These are phyloP conservation scores for Sminthurinus aureus DNA, from an alignment of 2,888 invertebrate genomes.

Conservation along the genomic window DNA sequence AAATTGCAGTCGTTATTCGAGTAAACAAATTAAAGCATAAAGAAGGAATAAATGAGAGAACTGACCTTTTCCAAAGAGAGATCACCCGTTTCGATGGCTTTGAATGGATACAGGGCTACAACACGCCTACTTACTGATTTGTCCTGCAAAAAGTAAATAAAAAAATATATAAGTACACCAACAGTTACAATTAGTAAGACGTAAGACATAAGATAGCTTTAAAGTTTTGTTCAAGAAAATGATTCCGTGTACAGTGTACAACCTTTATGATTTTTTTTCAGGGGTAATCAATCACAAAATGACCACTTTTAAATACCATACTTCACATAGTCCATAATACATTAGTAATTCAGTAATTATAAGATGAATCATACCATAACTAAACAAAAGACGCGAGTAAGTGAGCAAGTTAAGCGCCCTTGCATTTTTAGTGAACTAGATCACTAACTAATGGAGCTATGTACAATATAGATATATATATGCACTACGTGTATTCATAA, in stretches of 20 bases:
- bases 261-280: background rate
- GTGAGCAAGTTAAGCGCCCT: too few species aligned
- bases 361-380: too few species aligned
- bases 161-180: background rate
- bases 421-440: too few species aligned
- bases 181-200: background rate
- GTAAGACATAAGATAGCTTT: too few species aligned
- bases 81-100: slow-evolving; percentile 88
- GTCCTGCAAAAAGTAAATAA: slow-evolving; percentile 53
- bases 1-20: background rate
- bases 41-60: background rate
- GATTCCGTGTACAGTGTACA: background rate
- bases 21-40: background rate
- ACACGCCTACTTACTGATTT: slow-evolving; percentile 76
- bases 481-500: too few species aligned
- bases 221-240: background rate
- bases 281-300: too few species aligned
- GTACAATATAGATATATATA: too few species aligned
- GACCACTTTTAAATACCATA: too few species aligned
- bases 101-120: slow-evolving; percentile 88
- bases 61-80: slow-evolving; percentile 84
- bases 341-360: too few species aligned
- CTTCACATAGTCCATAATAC: too few species aligned
- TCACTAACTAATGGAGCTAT: too few species aligned
- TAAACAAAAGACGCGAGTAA: too few species aligned